Conservation (phyloP, 1,140 invertebrate genomes). For the Trichogramma pretiosum region DNA sequence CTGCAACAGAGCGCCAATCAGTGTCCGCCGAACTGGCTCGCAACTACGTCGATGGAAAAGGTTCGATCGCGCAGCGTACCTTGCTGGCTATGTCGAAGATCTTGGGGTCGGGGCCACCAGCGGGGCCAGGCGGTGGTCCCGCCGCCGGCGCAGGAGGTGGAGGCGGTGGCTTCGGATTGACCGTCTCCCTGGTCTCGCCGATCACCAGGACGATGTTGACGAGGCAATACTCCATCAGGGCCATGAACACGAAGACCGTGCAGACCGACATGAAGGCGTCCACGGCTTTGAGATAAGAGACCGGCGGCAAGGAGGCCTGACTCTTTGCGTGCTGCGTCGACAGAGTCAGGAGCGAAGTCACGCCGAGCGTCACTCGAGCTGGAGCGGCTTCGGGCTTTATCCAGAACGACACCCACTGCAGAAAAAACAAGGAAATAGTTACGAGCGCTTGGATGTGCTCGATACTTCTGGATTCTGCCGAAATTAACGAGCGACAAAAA, state of each 20-base stretch:
- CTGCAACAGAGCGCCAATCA: conserved; percentile 32
- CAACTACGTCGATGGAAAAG: background rate
- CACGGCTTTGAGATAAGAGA: conserved; percentile 83
- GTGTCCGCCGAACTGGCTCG: background rate
- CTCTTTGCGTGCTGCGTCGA: conserved; percentile 88
- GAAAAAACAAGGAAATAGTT: background rate
- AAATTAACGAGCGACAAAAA: too few relatives aligned
- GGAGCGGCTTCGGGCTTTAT: conserved; percentile 84
- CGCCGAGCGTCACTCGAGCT: conserved; percentile 79
- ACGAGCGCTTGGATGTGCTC: too few relatives aligned
- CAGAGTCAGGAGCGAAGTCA: conserved; percentile 79
- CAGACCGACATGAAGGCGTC: conserved; percentile 88
- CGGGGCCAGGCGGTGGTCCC: conserved; percentile 25
- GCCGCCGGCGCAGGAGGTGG: conserved; percentile 28
- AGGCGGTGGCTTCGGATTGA: conserved; percentile 34
- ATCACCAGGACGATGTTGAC: conserved; percentile 83
- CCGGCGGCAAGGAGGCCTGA: conserved; percentile 77
- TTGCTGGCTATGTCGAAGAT: conserved; percentile 49
- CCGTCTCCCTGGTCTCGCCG: conserved; percentile 49
- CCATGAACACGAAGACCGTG: conserved; percentile 87
- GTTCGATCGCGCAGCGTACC: conserved; percentile 29
- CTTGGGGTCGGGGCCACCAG: conserved; percentile 45
- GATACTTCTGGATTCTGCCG: too few relatives aligned
- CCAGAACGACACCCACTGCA: conserved; percentile 86
- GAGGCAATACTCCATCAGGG: conserved; percentile 86